Percentiles rank a stretch among this genome's conserved stretches.
phyloP scores from a whole-genome alignment of 2,797 vertebrate species.

The Poeciliopsis presidionis region DNA sequence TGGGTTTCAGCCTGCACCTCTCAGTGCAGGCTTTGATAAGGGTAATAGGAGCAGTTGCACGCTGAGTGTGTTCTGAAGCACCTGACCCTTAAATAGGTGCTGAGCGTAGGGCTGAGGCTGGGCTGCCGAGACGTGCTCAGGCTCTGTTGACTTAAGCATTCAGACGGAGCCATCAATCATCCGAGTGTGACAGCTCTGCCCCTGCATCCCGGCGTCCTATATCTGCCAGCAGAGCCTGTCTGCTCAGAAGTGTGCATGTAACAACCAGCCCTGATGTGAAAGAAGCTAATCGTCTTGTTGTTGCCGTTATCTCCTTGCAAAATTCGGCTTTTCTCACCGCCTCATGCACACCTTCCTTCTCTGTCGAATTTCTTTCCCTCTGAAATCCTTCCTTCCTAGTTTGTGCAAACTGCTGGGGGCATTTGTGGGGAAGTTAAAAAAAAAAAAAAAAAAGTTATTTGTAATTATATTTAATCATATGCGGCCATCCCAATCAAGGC shows the following conservation, averaged over 20 bases:
- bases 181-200: slow-evolving; percentile 73
- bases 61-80: slow-evolving; percentile 68
- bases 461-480: slow-evolving; percentile 85
- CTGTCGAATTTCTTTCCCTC: slow-evolving; percentile 40
- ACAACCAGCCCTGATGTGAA: slow-evolving; percentile 68
- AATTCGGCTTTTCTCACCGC: slow-evolving; percentile 26
- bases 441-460: slow-evolving; percentile 73
- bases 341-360: slow-evolving; percentile 26
- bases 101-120: slow-evolving; percentile 68
- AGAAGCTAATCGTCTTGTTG: slow-evolving; percentile 34
- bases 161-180: slow-evolving; percentile 84
- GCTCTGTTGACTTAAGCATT: slow-evolving; percentile 85
- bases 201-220: slow-evolving; percentile 66
- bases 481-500: slow-evolving; percentile 80
- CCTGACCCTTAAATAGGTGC: slow-evolving; percentile 82
- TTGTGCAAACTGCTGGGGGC: slow-evolving; percentile 69
- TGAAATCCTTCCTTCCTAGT: slow-evolving; percentile 76
- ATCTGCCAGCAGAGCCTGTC: slow-evolving; percentile 74
- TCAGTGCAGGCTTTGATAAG: slow-evolving; percentile 69
- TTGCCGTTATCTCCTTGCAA: slow-evolving; percentile 28
- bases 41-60: slow-evolving; percentile 75
- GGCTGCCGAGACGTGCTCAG: slow-evolving; percentile 79
- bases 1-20: neutral
- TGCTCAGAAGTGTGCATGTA: slow-evolving; percentile 62
- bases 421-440: slow-evolving; percentile 65